These are phyloP conservation scores for Caerostris extrusa DNA, from an alignment of 1,140 invertebrate species.

Conservation along the genomic window DNA sequence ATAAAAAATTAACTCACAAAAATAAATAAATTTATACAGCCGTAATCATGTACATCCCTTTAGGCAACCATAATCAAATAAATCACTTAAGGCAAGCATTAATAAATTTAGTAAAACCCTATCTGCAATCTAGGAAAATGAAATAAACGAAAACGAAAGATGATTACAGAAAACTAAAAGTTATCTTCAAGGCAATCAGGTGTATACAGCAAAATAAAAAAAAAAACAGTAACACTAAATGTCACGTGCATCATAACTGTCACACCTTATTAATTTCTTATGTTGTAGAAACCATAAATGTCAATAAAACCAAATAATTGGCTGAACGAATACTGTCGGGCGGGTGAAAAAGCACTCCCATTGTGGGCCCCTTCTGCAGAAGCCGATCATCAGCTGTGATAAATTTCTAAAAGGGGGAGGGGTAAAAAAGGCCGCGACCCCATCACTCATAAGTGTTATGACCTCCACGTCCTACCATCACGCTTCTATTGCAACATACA, in stretches of 20 bases:
- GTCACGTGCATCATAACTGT: neutral
- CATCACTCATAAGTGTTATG: constrained; percentile 66
- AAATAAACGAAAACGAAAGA: no score
- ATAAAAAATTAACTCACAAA: no score
- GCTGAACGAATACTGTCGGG: neutral
- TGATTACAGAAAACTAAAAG: no score
- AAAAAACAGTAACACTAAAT: neutral
- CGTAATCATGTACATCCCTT: no score
- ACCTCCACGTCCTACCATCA: constrained; percentile 29
- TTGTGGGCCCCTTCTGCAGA: neutral
- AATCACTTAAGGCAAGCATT: no score
- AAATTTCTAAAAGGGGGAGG: constrained; percentile 6
- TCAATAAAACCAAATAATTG: constrained; percentile 36
- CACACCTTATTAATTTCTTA: constrained; percentile 4
- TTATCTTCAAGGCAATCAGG: no score
- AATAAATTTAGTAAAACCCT: no score
- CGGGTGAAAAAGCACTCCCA: neutral
- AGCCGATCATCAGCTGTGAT: constrained; percentile 21
- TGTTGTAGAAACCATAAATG: neutral
- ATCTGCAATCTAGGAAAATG: no score
- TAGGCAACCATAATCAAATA: no score
- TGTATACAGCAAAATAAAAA: no score
- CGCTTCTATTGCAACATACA: neutral
- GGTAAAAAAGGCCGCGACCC: constrained; percentile 52
- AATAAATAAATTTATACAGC: no score